phyloP scores from a whole-genome alignment of 2,888 invertebrate genomes.

The Sicus ferrugineus region DNA sequence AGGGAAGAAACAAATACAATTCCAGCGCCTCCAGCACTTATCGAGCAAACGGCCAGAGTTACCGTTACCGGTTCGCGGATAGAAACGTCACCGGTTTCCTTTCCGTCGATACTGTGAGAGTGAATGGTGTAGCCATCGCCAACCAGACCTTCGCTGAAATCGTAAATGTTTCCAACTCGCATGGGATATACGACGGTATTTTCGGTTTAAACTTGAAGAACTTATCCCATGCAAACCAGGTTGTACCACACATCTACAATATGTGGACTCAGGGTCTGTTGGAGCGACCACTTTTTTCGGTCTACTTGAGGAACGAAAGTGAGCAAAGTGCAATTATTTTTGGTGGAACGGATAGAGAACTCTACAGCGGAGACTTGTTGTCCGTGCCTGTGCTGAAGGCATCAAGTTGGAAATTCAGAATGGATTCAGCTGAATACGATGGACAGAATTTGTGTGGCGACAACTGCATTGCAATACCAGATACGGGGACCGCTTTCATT shows the following conservation, averaged over 20 bases:
- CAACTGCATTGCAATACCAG: constrained; percentile 89
- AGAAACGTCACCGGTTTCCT: constrained; percentile 95
- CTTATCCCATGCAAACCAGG: constrained; percentile 84
- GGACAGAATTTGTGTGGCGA: constrained; percentile 71
- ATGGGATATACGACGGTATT: constrained; percentile 98
- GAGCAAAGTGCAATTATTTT: constrained; percentile 85
- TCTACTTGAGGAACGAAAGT: constrained; percentile 80
- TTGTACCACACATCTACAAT: constrained; percentile 89
- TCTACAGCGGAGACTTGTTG: constrained; percentile 71
- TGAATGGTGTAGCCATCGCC: constrained; percentile 73
- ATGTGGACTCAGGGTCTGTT: constrained; percentile 82
- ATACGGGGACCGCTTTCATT: constrained; percentile 93
- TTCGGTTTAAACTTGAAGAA: constrained; percentile 88
- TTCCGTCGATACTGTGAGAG: constrained; percentile 82
- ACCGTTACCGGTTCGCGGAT: constrained; percentile 92
- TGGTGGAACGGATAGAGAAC: constrained; percentile 89
- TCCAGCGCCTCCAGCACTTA: constrained; percentile 78
- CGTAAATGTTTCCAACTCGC: constrained; percentile 88
- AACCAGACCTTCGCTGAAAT: constrained; percentile 95
- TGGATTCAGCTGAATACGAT: constrained; percentile 73
- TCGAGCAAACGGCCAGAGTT: constrained; percentile 83
- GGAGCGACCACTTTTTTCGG: constrained; percentile 82
- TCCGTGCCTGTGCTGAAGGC: constrained; percentile 82
- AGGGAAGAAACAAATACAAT: background rate
- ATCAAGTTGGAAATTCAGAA: constrained; percentile 95